Conservation (phyloP, 2,113 vertebrate genomes). For the Scopus umbretta region DNA sequence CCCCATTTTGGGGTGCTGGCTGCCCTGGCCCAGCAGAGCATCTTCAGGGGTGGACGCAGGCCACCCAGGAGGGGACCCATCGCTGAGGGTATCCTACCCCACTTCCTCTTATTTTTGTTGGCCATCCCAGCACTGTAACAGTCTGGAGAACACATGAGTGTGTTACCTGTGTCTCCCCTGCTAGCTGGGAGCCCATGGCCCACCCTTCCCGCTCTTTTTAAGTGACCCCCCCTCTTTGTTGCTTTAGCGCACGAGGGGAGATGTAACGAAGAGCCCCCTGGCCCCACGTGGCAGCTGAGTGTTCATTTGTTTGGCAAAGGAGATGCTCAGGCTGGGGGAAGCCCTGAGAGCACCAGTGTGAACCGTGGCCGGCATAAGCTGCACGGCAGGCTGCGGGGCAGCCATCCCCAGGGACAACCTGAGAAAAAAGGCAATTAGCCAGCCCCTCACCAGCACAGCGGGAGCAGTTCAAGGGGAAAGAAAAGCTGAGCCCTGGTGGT, state of each 20-base stretch:
- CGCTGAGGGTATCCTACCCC: background rate
- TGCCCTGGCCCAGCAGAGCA: background rate
- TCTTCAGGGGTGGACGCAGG: background rate
- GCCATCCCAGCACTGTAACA: background rate
- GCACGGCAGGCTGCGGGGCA: background rate
- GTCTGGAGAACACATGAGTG: fast-evolving
- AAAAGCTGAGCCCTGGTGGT: constrained; percentile 7
- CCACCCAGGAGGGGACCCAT: background rate
- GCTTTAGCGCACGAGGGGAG: background rate
- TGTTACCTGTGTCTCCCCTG: background rate
- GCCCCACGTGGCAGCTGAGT: background rate
- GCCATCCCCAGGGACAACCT: background rate
- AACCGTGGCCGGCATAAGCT: background rate
- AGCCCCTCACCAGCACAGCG: constrained; percentile 14
- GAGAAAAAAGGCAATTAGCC: constrained; percentile 52
- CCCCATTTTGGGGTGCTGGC: background rate
- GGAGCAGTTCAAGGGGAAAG: background rate
- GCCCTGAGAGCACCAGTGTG: background rate
- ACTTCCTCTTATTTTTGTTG: background rate
- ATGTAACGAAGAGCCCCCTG: background rate
- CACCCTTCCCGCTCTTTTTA: background rate
- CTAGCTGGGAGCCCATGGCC: background rate
- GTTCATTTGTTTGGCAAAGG: constrained; percentile 9
- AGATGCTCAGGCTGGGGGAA: background rate
- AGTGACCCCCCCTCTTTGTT: background rate